Evolutionary conservation across 2,797 vertebrate genomes (phyloP).

Genomic region (Cuniculus paca): DNA sequence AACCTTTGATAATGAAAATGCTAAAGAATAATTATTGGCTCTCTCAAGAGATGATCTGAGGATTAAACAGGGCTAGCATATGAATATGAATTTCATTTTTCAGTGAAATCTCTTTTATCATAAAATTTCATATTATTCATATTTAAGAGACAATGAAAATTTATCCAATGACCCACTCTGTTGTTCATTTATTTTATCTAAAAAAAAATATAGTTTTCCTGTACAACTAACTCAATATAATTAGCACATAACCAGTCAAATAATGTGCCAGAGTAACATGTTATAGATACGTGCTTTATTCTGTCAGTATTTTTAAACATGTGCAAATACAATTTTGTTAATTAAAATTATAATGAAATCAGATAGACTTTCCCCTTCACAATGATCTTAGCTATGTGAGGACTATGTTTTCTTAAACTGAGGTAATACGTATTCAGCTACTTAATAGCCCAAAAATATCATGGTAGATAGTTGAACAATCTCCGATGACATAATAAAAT

Average conservation of each 20-base stretch:
- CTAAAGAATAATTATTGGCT: neutral
- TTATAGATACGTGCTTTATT: neutral
- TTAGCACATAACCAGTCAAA: neutral
- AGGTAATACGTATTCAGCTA: neutral
- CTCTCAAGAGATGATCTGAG: slow-evolving; percentile 27
- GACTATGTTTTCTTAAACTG: slow-evolving; percentile 19
- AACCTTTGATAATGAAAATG: slow-evolving; percentile 37
- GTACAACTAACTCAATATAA: neutral
- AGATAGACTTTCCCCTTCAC: neutral
- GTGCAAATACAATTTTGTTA: neutral
- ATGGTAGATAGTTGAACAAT: neutral
- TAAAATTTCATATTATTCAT: neutral
- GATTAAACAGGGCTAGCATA: neutral
- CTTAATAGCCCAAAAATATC: slow-evolving; percentile 18
- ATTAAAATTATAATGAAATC: slow-evolving; percentile 18
- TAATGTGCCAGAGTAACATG: neutral
- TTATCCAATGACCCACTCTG: neutral
- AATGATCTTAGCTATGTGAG: neutral
- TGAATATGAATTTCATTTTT: slow-evolving; percentile 66
- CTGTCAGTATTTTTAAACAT: slow-evolving; percentile 7
- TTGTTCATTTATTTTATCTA: slow-evolving; percentile 20
- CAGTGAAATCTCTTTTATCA: slow-evolving; percentile 36
- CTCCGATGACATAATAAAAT: neutral
- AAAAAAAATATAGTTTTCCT: slow-evolving; percentile 43
- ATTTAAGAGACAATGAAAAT: slow-evolving; percentile 39